phyloP scores from a whole-genome alignment of 2,797 vertebrate genomes.

The Echiichthys vipera region DNA sequence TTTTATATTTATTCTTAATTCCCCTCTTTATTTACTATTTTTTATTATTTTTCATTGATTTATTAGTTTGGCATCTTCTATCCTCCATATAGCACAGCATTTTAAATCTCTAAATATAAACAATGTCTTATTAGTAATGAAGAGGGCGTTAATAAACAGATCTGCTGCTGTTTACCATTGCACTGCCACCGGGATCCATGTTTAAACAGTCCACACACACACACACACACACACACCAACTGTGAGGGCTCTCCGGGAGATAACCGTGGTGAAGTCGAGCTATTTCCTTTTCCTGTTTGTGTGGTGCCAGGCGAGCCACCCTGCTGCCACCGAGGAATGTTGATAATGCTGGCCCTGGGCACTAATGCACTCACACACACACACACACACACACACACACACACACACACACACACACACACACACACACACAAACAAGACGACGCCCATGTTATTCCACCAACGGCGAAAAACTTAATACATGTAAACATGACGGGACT shows the following conservation, averaged over 20 bases:
- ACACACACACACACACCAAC: conserved; percentile 21
- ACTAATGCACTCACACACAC: conserved; percentile 17
- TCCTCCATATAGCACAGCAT: fast-evolving
- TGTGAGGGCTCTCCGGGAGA: conserved; percentile 63
- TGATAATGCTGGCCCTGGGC: conserved; percentile 69
- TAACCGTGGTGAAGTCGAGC: conserved; percentile 62
- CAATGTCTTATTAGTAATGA: conserved; percentile 20
- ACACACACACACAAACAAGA: conserved; percentile 31
- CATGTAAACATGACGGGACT: conserved; percentile 72
- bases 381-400: conserved; percentile 30
- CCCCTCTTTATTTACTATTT: too few species aligned
- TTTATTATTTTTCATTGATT: too few species aligned
- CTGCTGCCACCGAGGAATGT: conserved; percentile 77
- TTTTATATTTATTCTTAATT: too few species aligned
- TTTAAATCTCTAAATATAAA: conserved; percentile 14
- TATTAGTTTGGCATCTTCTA: too few species aligned
- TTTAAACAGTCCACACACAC: conserved; percentile 35
- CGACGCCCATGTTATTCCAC: conserved; percentile 67
- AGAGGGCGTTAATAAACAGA: conserved; percentile 33
- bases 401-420: conserved; percentile 11
- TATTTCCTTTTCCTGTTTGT: conserved; percentile 80
- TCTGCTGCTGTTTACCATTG: conserved; percentile 41
- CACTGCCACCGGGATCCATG: conserved; percentile 54
- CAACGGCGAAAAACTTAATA: conserved; percentile 48
- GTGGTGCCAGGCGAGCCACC: conserved; percentile 73